Evolutionary conservation across 2,797 vertebrate genomes (phyloP).

Genomic region (Hydrocynus forskahlii): DNA sequence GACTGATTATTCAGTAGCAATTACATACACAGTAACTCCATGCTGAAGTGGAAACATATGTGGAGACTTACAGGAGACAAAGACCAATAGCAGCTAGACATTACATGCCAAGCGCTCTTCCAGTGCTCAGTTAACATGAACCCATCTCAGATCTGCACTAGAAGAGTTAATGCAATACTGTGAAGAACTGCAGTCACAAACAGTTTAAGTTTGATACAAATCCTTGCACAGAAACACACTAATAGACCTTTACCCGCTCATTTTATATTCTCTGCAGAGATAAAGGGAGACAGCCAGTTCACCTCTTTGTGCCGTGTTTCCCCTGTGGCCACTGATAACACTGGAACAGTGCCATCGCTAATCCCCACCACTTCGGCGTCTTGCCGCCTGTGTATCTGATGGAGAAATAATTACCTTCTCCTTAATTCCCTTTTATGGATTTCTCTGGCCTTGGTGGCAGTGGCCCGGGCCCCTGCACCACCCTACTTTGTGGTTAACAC

Average conservation of each 20-base stretch:
- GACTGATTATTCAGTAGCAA: constrained; percentile 59
- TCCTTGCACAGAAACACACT: constrained; percentile 26
- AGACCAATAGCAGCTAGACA: not conserved
- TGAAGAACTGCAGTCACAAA: not conserved
- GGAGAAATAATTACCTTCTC: constrained; percentile 58
- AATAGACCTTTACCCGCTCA: constrained; percentile 15
- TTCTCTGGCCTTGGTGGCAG: constrained; percentile 42
- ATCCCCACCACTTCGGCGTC: constrained; percentile 43
- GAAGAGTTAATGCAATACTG: not conserved
- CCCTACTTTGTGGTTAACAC: constrained; percentile 47
- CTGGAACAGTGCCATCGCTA: constrained; percentile 43
- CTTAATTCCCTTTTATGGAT: constrained; percentile 62
- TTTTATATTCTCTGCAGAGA: constrained; percentile 41
- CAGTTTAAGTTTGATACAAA: constrained; percentile 20
- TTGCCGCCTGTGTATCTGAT: constrained; percentile 55
- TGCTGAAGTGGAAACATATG: constrained; percentile 43
- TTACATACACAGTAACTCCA: constrained; percentile 29
- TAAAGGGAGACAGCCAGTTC: constrained; percentile 35
- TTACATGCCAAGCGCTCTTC: not conserved
- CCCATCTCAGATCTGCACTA: not conserved
- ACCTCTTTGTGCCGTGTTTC: constrained; percentile 43
- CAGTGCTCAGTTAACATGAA: not conserved
- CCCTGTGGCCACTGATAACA: constrained; percentile 45
- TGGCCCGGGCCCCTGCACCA: constrained; percentile 25
- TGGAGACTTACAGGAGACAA: not conserved